Percentiles rank a stretch among this genome's conserved stretches.
phyloP scores from a whole-genome alignment of 1,140 invertebrate genomes.

The Coenobita brevimanus region DNA sequence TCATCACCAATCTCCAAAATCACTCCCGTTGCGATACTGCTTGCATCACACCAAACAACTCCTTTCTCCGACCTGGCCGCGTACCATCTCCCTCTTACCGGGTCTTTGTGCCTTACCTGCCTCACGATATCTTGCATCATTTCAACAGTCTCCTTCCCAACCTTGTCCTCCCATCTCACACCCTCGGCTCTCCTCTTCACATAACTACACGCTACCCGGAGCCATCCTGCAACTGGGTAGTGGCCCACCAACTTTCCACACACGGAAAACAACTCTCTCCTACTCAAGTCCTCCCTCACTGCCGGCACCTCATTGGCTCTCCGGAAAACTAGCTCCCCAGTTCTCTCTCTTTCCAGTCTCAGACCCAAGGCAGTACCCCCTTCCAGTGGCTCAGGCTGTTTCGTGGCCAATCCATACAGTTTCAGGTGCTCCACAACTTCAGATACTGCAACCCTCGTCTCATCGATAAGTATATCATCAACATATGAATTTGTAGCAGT shows the following conservation, averaged over 20 bases:
- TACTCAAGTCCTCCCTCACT: background rate
- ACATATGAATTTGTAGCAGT: slow-evolving; percentile 17
- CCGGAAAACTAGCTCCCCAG: background rate
- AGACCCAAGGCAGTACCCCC: slow-evolving; percentile 17
- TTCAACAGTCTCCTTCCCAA: background rate
- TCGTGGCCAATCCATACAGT: slow-evolving; percentile 15
- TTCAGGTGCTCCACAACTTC: slow-evolving; percentile 27
- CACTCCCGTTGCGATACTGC: background rate
- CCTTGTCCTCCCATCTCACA: slow-evolving; percentile 29
- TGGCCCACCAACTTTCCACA: slow-evolving; percentile 10
- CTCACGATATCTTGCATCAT: slow-evolving; percentile 11
- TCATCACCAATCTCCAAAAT: too few relatives aligned
- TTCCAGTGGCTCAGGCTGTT: background rate
- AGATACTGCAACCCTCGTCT: background rate
- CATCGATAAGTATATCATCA: slow-evolving; percentile 31
- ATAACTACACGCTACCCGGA: slow-evolving; percentile 29
- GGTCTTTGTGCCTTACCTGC: slow-evolving; percentile 4
- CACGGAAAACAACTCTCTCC: slow-evolving; percentile 1
- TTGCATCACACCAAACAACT: slow-evolving; percentile 22
- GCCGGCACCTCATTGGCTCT: background rate
- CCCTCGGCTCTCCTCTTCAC: slow-evolving; percentile 21
- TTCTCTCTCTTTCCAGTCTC: slow-evolving; percentile 19
- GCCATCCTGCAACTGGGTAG: slow-evolving; percentile 20
- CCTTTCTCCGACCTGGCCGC: slow-evolving; percentile 8
- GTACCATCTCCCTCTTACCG: slow-evolving; percentile 23